These are phyloP conservation scores for Dasyprocta punctata DNA, from an alignment of 2,113 vertebrate species.

Conservation along the genomic window DNA sequence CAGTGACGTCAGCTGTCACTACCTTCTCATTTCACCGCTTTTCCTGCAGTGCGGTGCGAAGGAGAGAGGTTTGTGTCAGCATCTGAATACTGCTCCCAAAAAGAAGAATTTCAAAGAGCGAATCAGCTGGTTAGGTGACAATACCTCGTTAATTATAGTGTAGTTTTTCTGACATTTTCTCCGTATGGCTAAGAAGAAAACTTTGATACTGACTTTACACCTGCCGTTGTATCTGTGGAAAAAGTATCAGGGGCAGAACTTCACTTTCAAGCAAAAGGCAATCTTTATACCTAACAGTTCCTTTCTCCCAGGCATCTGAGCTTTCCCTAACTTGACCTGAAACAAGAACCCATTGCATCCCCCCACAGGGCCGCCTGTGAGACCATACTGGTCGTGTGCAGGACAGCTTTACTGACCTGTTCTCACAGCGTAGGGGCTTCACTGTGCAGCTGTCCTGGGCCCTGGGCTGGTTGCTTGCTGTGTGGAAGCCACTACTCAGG, in stretches of 20 bases:
- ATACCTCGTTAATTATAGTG: not conserved
- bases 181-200: not conserved
- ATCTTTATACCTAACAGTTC: not conserved
- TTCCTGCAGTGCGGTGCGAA: not conserved
- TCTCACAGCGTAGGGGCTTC: not conserved
- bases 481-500: not conserved
- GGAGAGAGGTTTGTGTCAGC: not conserved
- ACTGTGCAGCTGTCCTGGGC: not conserved
- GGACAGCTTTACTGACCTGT: rapidly evolving
- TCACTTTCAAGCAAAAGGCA: not conserved
- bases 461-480: too few species aligned
- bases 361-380: too few species aligned
- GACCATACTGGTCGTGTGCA: too few species aligned
- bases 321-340: not conserved
- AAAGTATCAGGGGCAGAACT: not conserved
- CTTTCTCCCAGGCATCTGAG: not conserved
- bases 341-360: not conserved
- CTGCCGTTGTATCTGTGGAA: not conserved
- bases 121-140: not conserved
- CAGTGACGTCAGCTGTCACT: not conserved
- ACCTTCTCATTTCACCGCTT: not conserved
- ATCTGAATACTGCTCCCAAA: not conserved
- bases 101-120: not conserved
- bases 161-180: not conserved
- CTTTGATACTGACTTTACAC: not conserved